A percentile compares a stretch with the other conserved stretches of the same genome.
Conservation (phyloP, 2,113 vertebrate genomes). For the Calidris pugnax region DNA sequence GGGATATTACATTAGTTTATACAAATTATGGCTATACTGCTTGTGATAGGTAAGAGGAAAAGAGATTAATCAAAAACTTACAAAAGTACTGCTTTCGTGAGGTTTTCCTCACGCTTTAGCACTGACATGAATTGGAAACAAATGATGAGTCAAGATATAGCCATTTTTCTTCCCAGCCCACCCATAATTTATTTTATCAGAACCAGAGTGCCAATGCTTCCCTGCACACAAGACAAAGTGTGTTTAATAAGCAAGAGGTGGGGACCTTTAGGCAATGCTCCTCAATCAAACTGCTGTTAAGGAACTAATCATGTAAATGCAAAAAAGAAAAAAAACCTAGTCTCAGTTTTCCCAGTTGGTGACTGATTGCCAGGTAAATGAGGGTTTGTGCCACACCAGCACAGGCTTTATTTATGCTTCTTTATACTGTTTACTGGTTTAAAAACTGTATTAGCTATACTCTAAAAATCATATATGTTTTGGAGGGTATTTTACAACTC, state of each 20-base stretch:
- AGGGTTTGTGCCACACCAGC: neutral
- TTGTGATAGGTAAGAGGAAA: neutral
- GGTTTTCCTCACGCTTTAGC: neutral
- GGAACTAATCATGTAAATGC: slow-evolving; percentile 61
- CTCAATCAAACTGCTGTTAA: slow-evolving; percentile 64
- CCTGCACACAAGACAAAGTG: neutral
- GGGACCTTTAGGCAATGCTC: slow-evolving; percentile 43
- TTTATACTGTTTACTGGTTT: neutral
- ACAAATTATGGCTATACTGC: neutral
- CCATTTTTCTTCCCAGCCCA: slow-evolving; percentile 43
- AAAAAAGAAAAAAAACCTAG: neutral
- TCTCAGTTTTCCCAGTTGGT: neutral
- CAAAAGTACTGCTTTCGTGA: neutral
- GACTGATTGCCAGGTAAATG: slow-evolving; percentile 7
- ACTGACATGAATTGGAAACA: neutral
- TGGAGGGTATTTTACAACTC: neutral
- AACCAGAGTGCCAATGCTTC: neutral
- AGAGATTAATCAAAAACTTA: slow-evolving; percentile 25
- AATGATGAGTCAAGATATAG: neutral
- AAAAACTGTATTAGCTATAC: neutral
- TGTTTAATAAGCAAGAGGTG: slow-evolving; percentile 60
- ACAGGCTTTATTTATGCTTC: neutral
- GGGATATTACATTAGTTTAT: neutral
- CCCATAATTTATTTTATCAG: slow-evolving; percentile 28
- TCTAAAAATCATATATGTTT: neutral